These are phyloP conservation scores for Spinibarbus caldwelli DNA, from an alignment of 2,797 vertebrate species.

Conservation along the genomic window DNA sequence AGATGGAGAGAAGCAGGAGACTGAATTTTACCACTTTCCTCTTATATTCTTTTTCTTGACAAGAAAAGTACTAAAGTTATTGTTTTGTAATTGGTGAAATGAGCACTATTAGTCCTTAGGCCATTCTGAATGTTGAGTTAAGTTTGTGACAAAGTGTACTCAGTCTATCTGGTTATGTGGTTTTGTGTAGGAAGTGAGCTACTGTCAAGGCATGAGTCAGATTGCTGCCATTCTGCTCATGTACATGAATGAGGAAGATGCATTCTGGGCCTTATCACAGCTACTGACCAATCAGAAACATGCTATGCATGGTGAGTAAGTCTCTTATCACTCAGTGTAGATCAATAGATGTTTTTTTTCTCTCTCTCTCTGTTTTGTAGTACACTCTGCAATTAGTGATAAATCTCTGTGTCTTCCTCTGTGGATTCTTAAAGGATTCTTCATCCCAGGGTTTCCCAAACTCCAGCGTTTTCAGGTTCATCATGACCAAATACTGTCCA, in stretches of 20 bases:
- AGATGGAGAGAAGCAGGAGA: neutral
- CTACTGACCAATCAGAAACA: constrained; percentile 84
- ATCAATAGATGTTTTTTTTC: no score
- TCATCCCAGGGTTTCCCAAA: constrained; percentile 88
- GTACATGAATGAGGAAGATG: constrained; percentile 89
- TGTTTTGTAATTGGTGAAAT: neutral
- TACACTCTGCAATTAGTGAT: neutral
- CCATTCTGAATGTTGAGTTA: neutral
- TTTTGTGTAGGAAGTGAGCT: constrained; percentile 84
- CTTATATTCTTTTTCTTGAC: neutral
- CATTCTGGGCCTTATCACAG: constrained; percentile 87
- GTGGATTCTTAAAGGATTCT: constrained; percentile 76
- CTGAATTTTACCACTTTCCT: neutral
- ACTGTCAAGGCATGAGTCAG: constrained; percentile 91
- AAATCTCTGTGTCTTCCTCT: neutral
- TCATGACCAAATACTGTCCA: constrained; percentile 84
- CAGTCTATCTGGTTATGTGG: neutral
- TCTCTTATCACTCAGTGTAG: neutral
- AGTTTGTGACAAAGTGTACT: neutral
- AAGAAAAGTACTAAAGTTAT: neutral
- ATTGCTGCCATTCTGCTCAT: constrained; percentile 86
- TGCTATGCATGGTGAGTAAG: constrained; percentile 81
- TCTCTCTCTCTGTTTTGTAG: neutral
- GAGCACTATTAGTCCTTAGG: neutral
- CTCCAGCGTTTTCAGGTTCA: constrained; percentile 86